Percentiles rank a stretch among this genome's conserved stretches.
Evolutionary conservation across 1,140 invertebrate species (phyloP).

Genomic region (Frieseomelitta varia): DNA sequence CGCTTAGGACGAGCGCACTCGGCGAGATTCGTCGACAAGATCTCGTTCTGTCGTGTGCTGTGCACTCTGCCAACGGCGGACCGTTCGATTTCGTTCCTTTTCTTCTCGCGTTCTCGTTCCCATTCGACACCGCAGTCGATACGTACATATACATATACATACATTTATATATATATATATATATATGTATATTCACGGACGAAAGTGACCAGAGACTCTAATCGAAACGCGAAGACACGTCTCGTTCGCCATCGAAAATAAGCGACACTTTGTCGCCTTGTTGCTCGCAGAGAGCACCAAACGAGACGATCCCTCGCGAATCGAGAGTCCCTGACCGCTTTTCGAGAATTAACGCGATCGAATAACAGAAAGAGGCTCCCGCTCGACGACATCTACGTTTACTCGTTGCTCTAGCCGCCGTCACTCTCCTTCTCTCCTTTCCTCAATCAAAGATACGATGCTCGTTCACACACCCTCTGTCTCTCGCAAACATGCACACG

Average conservation of each 20-base stretch:
- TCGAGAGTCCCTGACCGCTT: conserved; percentile 10
- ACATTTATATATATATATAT: conserved; percentile 18
- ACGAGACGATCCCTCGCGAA: neutral
- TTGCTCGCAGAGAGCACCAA: neutral
- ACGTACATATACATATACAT: conserved; percentile 35
- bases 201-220: conserved; percentile 12
- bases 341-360: conserved; percentile 31
- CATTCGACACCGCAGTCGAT: conserved; percentile 14
- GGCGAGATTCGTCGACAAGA: conserved; percentile 7
- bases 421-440: conserved; percentile 12
- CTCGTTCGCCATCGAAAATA: neutral
- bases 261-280: neutral
- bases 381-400: conserved; percentile 12
- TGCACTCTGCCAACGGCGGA: neutral
- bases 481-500: conserved; percentile 11
- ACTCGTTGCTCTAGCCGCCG: conserved; percentile 45
- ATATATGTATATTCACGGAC: conserved; percentile 3
- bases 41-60: neutral
- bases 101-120: neutral
- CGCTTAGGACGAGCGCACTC: conserved; percentile 2
- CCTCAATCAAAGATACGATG: neutral
- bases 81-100: conserved; percentile 21
- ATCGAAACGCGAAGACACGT: conserved; percentile 10
- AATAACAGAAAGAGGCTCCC: conserved; percentile 27
- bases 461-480: neutral